Base-by-base conservation (phyloP, 1,140 invertebrate species). In the Gyrodactylus salaris region DNA sequence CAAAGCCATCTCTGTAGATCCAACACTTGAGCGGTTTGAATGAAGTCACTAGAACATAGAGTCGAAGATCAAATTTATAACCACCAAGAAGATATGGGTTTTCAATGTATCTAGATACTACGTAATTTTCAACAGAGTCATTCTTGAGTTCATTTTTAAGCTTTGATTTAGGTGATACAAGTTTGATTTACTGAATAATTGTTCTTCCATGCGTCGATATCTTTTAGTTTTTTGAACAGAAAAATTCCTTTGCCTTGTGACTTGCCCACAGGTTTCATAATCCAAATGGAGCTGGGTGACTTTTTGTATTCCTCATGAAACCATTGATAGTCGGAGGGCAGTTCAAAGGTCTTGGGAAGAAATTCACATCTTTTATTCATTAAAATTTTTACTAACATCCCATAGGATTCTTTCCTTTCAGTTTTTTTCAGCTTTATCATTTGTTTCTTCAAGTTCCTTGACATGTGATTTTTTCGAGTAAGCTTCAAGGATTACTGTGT, bases 151-250 rank as follows among this genome's bases (percentile, higher is more conserved):
- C 68, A 21, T 19, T 68, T 16, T 68, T 68, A 68, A 68, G 34
- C 21, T 16, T 68, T 21, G 34, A 68, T 68, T 68, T 68, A 68
- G 34, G 21, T 21, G 34, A 23, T 2, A 73, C 26, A 73, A 74
- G 69, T 21, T 16, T 26, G 16, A 19, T 19, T 73, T 73, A 19
- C 26, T 2, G 7, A 73, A 20, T 25, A 54, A 34, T 20, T 25
- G 78, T 82, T 83, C 76, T 82, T 82, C 82, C 82, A 83, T 75
- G 83, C 82, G n/a, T 78, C 81, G 68, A 83, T 83, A 74, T 83
- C 82, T 76, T 82, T 82, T 0, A 83, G 76, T 75, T 80, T 80
- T 27, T 79, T 76, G 75, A 83, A 83, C 16, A 83, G 76, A 77
- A 83, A 83, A 20, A 83, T 83, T 20, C 82, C 82, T 72, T 78